Conservation (phyloP, 2,797 vertebrate species). For the Sebastes kiyomatsui region DNA sequence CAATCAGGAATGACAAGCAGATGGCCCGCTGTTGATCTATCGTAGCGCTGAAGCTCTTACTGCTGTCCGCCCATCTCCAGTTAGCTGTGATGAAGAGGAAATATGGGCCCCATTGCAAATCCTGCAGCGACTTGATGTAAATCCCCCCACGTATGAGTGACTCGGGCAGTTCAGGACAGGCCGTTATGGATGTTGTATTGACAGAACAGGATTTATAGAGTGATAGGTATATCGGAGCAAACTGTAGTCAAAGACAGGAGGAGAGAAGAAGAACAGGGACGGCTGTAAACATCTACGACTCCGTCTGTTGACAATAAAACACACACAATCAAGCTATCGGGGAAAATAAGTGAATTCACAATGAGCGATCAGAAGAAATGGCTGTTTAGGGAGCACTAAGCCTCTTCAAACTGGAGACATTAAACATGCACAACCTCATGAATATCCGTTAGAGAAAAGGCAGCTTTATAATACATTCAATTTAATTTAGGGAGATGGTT, state of each 20-base stretch:
- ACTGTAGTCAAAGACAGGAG: not conserved
- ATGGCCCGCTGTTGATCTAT: slow-evolving; percentile 51
- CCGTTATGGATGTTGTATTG: slow-evolving; percentile 40
- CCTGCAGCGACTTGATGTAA: slow-evolving; percentile 8
- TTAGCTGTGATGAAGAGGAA: slow-evolving; percentile 49
- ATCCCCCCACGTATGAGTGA: slow-evolving; percentile 32
- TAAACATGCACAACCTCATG: not conserved
- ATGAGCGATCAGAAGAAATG: not conserved
- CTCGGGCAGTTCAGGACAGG: slow-evolving; percentile 18
- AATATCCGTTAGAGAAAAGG: not conserved
- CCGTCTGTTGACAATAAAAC: too few relatives aligned
- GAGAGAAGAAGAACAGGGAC: not conserved
- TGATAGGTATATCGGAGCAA: not conserved
- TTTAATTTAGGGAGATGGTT: not conserved
- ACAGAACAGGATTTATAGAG: slow-evolving; percentile 43
- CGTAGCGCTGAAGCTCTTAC: slow-evolving; percentile 13
- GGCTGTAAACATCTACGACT: not conserved
- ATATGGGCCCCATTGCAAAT: slow-evolving; percentile 24
- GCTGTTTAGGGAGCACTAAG: not conserved
- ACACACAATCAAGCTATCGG: not conserved
- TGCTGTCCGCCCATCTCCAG: slow-evolving; percentile 36
- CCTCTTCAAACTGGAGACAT: not conserved
- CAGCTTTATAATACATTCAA: not conserved
- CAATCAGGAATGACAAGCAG: slow-evolving; percentile 58
- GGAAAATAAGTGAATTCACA: not conserved